These are phyloP conservation scores for Gymnosoma rotundatum DNA, from an alignment of 2,888 invertebrate species.

Conservation along the genomic window DNA sequence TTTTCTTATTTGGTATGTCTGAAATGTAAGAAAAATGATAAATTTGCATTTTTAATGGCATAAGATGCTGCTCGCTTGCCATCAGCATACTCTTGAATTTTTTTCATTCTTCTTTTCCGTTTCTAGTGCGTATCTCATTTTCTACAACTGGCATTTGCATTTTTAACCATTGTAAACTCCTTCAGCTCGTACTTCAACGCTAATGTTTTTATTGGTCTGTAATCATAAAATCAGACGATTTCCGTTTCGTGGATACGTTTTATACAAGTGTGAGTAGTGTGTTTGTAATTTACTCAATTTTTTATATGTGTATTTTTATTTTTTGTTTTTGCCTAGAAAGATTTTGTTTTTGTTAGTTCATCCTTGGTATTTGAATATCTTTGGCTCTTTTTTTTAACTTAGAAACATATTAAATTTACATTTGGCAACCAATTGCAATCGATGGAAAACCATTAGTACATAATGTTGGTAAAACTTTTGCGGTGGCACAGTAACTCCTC, in stretches of 20 bases:
- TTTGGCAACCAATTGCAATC: slow-evolving; percentile 69
- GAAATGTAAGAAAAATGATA: slow-evolving; percentile 68
- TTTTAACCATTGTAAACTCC: slow-evolving; percentile 51
- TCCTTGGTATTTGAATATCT: slow-evolving; percentile 60
- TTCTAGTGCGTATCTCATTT: slow-evolving; percentile 42
- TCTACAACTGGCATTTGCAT: slow-evolving; percentile 61
- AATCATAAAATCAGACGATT: slow-evolving; percentile 71
- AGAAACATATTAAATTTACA: slow-evolving; percentile 68
- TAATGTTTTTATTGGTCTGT: slow-evolving; percentile 70
- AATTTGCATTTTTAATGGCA: slow-evolving; percentile 70
- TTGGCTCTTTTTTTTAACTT: slow-evolving; percentile 40
- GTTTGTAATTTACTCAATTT: neutral
- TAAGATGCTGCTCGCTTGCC: slow-evolving; percentile 59
- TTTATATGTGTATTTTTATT: neutral
- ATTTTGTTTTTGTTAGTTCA: slow-evolving; percentile 58
- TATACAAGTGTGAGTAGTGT: neutral
- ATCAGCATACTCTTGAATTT: slow-evolving; percentile 27
- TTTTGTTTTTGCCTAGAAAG: slow-evolving; percentile 23
- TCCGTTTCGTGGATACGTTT: slow-evolving; percentile 54
- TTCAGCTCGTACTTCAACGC: slow-evolving; percentile 53
- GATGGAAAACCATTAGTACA: slow-evolving; percentile 68
- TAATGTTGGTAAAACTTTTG: slow-evolving; percentile 53
- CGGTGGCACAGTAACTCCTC: slow-evolving; percentile 18
- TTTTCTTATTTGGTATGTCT: slow-evolving; percentile 43
- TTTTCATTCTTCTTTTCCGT: neutral